These are phyloP conservation scores for Tachysurus fulvidraco DNA, from an alignment of 2,113 vertebrate species.

Conservation along the genomic window DNA sequence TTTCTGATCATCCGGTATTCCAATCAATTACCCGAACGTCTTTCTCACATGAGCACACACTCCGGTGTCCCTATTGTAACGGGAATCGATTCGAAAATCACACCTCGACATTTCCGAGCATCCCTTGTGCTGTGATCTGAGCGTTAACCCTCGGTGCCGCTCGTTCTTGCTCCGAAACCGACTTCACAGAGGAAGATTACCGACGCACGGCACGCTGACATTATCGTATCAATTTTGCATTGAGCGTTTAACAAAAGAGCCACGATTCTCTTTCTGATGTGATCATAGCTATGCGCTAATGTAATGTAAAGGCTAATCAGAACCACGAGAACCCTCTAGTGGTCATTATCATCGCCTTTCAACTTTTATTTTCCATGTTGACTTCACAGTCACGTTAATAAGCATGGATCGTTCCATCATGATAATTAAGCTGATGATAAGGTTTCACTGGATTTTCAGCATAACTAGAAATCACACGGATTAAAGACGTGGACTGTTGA, in stretches of 20 bases:
- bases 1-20: conserved; percentile 27
- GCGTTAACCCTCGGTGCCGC: conserved; percentile 22
- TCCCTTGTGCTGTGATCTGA: conserved; percentile 36
- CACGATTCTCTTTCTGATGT: neutral
- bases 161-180: conserved; percentile 15
- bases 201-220: conserved; percentile 32
- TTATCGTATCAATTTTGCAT: conserved; percentile 52
- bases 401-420: neutral
- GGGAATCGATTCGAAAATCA: conserved; percentile 52
- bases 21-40: conserved; percentile 34
- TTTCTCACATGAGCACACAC: neutral
- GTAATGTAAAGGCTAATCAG: neutral
- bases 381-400: neutral
- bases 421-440: neutral
- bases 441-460: too few species aligned
- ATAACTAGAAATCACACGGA: neutral
- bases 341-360: neutral
- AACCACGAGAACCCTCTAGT: neutral
- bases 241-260: conserved; percentile 34
- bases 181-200: conserved; percentile 42
- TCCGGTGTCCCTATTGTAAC: conserved; percentile 36
- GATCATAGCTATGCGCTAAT: neutral
- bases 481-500: neutral
- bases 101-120: conserved; percentile 48
- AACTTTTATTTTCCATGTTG: neutral